phyloP scores from a whole-genome alignment of 23 tunicate genomes.

The Styela plicata region DNA sequence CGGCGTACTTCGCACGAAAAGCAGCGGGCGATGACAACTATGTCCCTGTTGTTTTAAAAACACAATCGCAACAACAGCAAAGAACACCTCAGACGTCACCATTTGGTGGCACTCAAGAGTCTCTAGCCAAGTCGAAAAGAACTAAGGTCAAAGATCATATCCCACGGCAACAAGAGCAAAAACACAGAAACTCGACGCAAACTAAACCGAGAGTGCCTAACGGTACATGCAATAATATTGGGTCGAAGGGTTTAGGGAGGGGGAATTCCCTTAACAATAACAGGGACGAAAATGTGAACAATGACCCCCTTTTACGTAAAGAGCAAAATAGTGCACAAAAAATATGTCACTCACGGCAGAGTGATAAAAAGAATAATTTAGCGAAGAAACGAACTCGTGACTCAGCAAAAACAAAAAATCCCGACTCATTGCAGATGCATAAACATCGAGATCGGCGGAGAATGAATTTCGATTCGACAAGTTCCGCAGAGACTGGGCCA shows the following conservation, averaged over 20 bases:
- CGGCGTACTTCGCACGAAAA: constrained; percentile 4
- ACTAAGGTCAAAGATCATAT: neutral
- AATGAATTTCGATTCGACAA: neutral
- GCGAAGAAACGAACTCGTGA: neutral
- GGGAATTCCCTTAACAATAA: neutral
- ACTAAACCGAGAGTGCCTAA: neutral
- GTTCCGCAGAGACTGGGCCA: neutral
- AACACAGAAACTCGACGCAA: neutral
- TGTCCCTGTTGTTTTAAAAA: constrained; percentile 15
- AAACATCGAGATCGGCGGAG: neutral
- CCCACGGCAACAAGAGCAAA: neutral
- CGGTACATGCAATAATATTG: neutral
- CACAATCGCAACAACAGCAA: neutral
- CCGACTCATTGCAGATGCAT: neutral
- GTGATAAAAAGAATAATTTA: neutral
- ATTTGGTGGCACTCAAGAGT: neutral
- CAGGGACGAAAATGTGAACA: neutral
- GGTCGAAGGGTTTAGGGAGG: neutral
- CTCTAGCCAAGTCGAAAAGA: neutral
- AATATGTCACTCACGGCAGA: neutral
- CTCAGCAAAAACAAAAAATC: neutral
- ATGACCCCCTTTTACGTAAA: neutral
- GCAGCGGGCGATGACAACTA: constrained; percentile 22
- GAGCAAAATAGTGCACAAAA: too few species aligned
- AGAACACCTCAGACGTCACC: neutral